Percentiles rank a stretch among this genome's conserved stretches.
phyloP scores from a whole-genome alignment of 1,140 invertebrate genomes.

The Drosophila takahashii region DNA sequence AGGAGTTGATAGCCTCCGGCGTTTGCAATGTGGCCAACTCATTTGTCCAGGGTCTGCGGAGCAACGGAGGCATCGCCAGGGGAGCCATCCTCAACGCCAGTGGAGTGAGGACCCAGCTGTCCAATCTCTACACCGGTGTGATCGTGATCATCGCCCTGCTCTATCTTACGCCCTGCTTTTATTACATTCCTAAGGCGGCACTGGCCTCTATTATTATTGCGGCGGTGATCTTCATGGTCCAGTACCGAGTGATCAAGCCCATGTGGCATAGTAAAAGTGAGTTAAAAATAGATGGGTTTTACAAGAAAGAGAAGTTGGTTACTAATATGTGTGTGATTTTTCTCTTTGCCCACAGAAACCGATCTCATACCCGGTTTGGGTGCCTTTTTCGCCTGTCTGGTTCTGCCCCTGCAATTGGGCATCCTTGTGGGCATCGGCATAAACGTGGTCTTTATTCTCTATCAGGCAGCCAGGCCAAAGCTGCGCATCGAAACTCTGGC shows the following conservation, averaged over 20 bases:
- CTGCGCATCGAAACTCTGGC: slow-evolving; percentile 90
- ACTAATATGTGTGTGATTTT: neutral
- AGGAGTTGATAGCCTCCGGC: slow-evolving; percentile 94
- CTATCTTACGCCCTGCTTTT: slow-evolving; percentile 92
- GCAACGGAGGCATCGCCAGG: slow-evolving; percentile 93
- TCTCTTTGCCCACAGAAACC: slow-evolving; percentile 87
- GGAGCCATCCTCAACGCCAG: slow-evolving; percentile 95
- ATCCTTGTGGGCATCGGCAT: slow-evolving; percentile 95
- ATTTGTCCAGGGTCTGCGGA: slow-evolving; percentile 94
- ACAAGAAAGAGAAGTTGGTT: neutral
- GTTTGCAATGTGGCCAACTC: slow-evolving; percentile 94
- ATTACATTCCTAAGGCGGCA: slow-evolving; percentile 92
- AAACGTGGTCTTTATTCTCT: slow-evolving; percentile 94
- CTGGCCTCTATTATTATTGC: slow-evolving; percentile 92
- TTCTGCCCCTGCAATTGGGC: slow-evolving; percentile 94
- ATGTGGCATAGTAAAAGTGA: slow-evolving; percentile 93
- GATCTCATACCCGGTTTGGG: slow-evolving; percentile 93
- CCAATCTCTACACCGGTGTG: slow-evolving; percentile 89
- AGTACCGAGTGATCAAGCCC: slow-evolving; percentile 91
- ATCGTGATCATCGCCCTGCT: slow-evolving; percentile 90
- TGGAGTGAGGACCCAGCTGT: slow-evolving; percentile 94
- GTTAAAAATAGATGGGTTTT: slow-evolving; percentile 87
- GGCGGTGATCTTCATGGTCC: slow-evolving; percentile 94
- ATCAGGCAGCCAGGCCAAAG: slow-evolving; percentile 95
- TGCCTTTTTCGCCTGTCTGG: slow-evolving; percentile 93